Conservation (phyloP, 2,888 invertebrate species). For the Cerceris ruficornis region DNA sequence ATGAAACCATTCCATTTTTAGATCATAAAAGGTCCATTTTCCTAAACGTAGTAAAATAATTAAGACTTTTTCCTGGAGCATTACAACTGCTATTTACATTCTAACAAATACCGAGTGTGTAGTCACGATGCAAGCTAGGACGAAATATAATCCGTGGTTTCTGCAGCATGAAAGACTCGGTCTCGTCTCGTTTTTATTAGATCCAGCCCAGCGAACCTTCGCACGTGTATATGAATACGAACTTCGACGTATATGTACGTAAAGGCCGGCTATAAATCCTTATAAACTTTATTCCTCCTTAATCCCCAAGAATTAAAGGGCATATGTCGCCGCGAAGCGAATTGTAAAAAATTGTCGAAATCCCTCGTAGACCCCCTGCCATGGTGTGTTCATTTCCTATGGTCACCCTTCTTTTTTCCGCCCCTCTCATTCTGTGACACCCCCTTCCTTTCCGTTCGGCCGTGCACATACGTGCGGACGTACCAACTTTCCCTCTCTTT, state of each 20-base stretch:
- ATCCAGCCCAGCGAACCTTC: slow-evolving; percentile 25
- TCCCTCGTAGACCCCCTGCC: slow-evolving; percentile 31
- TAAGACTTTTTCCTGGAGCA: neutral
- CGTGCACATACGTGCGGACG: neutral
- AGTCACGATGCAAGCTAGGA: too few relatives aligned
- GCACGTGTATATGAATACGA: slow-evolving; percentile 46
- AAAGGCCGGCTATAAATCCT: slow-evolving; percentile 51
- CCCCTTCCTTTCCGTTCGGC: slow-evolving; percentile 8
- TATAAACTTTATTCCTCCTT: slow-evolving; percentile 57
- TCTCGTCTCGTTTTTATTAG: slow-evolving; percentile 60
- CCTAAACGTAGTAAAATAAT: neutral
- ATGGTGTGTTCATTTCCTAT: slow-evolving; percentile 20
- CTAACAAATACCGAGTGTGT: neutral
- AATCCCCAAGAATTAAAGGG: slow-evolving; percentile 63
- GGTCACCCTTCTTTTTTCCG: slow-evolving; percentile 27
- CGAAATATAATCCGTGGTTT: neutral
- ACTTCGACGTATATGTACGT: slow-evolving; percentile 33
- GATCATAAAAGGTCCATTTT: too few relatives aligned
- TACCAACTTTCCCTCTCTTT: neutral
- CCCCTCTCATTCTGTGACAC: slow-evolving; percentile 11
- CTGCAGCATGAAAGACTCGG: slow-evolving; percentile 50
- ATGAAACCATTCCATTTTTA: too few relatives aligned
- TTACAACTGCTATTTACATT: neutral
- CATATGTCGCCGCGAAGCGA: slow-evolving; percentile 63
- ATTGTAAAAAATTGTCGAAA: slow-evolving; percentile 68